These are phyloP conservation scores for Pseudomyrmex sp. DNA, from an alignment of 1,140 invertebrate genomes.

Conservation along the genomic window DNA sequence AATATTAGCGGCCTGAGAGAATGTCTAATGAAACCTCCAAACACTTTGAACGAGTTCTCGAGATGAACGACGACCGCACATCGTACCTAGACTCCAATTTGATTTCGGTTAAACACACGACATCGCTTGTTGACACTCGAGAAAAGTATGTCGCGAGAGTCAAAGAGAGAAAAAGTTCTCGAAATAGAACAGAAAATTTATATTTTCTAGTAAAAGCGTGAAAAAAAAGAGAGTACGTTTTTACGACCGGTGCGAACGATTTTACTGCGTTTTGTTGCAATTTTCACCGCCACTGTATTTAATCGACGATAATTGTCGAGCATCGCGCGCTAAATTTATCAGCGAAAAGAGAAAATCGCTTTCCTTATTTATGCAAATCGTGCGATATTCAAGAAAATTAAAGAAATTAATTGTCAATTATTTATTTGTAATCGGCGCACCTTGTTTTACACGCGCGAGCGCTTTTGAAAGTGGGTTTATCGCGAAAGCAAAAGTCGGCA, in stretches of 20 bases:
- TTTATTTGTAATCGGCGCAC: not conserved
- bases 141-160: not conserved
- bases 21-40: conserved; percentile 29
- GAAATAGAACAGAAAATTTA: not conserved
- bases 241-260: not conserved
- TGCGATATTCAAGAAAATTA: not conserved
- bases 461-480: conserved; percentile 40
- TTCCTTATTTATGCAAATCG: conserved; percentile 32
- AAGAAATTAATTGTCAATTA: too few species aligned
- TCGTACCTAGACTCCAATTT: not conserved
- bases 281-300: too few species aligned
- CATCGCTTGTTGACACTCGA: too few species aligned
- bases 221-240: conserved; percentile 1
- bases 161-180: not conserved
- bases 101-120: not conserved
- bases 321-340: conserved; percentile 33
- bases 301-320: not conserved
- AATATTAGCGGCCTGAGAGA: conserved; percentile 11
- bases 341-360: conserved; percentile 37
- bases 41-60: not conserved
- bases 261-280: too few species aligned
- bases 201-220: not conserved
- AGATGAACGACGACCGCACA: not conserved
- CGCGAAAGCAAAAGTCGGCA: not conserved
- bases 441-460: not conserved